Conservation (phyloP, 2,888 invertebrate genomes). For the Noctua comes region DNA sequence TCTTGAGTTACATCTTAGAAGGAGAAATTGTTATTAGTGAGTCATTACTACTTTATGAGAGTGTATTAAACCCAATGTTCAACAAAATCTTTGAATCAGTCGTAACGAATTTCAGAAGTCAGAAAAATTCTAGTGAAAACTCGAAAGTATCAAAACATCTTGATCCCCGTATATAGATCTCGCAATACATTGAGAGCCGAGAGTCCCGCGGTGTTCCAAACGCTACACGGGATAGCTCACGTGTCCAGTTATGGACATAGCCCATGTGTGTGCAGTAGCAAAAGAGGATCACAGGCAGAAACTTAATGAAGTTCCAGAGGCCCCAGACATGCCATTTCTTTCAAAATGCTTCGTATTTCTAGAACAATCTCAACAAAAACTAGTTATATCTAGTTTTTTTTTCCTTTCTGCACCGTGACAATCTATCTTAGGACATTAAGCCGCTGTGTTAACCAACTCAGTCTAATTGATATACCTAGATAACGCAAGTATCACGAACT, state of each 20-base stretch:
- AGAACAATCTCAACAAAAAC: neutral
- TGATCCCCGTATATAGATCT: constrained; percentile 36
- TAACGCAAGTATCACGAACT: no score
- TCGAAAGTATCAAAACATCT: constrained; percentile 52
- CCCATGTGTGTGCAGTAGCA: constrained; percentile 6
- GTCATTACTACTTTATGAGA: neutral
- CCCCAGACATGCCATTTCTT: neutral
- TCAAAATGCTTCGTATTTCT: neutral
- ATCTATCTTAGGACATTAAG: no score
- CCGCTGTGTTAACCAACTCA: no score
- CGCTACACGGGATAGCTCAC: constrained; percentile 53
- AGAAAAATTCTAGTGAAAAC: neutral
- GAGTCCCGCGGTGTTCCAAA: constrained; percentile 56
- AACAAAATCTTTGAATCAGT: neutral
- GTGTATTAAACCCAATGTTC: neutral
- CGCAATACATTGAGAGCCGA: constrained; percentile 61
- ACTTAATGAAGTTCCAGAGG: neutral
- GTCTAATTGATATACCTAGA: no score
- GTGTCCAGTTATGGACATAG: constrained; percentile 50
- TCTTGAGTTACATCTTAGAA: neutral
- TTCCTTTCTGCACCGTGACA: no score
- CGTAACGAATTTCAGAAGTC: neutral
- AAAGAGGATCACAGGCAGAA: neutral
- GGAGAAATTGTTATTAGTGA: neutral
- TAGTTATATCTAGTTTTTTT: no score